Evolutionary conservation across 92 coral and sea anemone genomes (phyloP).

Genomic region (Micromussa lordhowensis): DNA sequence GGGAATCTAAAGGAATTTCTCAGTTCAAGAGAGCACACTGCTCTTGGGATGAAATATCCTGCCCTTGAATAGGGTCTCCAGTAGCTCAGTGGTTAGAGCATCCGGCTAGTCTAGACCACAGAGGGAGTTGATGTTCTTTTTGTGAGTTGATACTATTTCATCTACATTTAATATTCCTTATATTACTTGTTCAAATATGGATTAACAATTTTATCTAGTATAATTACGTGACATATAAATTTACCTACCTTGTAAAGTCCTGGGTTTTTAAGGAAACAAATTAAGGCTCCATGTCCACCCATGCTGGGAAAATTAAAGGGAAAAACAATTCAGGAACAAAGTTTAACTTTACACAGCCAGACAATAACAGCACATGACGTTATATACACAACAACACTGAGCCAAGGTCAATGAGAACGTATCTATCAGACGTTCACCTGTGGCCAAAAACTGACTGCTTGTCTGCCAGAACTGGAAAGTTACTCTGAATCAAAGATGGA

Average conservation of each 20-base stretch:
- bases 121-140: too few relatives aligned
- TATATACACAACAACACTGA: not conserved
- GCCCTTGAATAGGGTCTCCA: not conserved
- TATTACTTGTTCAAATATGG: too few relatives aligned
- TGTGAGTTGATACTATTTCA: too few relatives aligned
- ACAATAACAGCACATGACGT: not conserved
- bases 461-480: constrained; percentile 83
- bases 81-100: too few relatives aligned
- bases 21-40: not conserved
- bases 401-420: not conserved
- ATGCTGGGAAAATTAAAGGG: constrained; percentile 60
- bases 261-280: constrained; percentile 91
- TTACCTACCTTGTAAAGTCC: constrained; percentile 84
- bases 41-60: not conserved
- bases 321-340: not conserved
- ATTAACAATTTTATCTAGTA: too few relatives aligned
- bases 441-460: constrained; percentile 89
- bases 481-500: constrained; percentile 86
- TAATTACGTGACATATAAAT: too few relatives aligned
- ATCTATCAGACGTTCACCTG: constrained; percentile 61
- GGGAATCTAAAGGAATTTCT: not conserved
- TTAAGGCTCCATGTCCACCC: constrained; percentile 99
- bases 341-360: not conserved
- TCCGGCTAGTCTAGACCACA: too few relatives aligned
- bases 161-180: too few relatives aligned